Evolutionary conservation across 92 coral and sea anemone species (phyloP), one percentile per base, ranked within the genome.

Genomic region (Anthopleura xanthogrammica): DNA sequence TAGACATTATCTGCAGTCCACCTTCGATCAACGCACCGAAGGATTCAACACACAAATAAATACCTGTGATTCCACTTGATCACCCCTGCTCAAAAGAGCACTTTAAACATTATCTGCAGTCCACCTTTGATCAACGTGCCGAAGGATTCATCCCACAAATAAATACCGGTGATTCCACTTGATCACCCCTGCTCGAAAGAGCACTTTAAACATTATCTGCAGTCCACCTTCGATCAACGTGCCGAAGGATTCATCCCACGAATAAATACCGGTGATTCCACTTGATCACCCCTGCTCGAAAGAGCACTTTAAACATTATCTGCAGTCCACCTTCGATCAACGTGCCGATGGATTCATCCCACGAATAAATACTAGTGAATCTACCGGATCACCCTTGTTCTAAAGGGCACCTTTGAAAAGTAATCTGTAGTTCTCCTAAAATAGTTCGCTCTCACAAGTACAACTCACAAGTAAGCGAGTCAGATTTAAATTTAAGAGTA

Each of bases 101-200:
- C n/a, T n/a, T 72, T 72, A 14, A 72, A 72, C n/a, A 14, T 72
- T n/a, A 72, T 72, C 13, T 13, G 17, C 3, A 29, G 76, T 72
- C 76, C 20, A 11, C 36, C 76, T 29, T 29, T 29, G 76, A 72
- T 11, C 76, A 9, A 72, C 36, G 3, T n/a, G 76, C 48, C 41
- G 76, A 72, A 72, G 76, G 76, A 72, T 72, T 72, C 76, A 72
- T 72, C 48, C 76, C 48, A 72, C 76, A 72, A 41, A 72, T 72
- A n/a, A 72, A 72, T 29, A 72, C 76, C 41, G 76, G 76, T 41
- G 76, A 72, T 29, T 29, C 41, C 14, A 72, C 16, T 3, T 57
- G 64, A 57, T 72, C 76, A 72, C 76, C 23, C 76, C 42, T 72
- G 76, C 76, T 29, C 76, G 22, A 72, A 29, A 72, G 76, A 29